Evolutionary conservation across 2,113 vertebrate genomes (phyloP).

Genomic region (Naja naja): DNA sequence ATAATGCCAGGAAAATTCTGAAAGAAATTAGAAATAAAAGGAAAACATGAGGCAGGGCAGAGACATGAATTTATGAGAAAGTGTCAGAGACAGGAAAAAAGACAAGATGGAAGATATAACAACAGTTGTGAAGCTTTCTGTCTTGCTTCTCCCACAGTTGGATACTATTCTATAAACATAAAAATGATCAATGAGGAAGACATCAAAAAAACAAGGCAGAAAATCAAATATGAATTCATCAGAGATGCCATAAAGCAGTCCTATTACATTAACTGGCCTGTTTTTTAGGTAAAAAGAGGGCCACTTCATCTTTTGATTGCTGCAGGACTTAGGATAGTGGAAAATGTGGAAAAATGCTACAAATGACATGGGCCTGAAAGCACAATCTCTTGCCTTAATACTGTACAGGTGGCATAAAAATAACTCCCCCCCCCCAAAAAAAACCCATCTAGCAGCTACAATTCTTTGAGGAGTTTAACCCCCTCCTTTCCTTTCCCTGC

Average conservation of each 20-base stretch:
- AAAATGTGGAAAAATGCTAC: neutral
- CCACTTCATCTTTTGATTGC: neutral
- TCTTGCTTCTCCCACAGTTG: neutral
- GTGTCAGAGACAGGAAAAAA: neutral
- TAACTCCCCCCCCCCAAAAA: neutral
- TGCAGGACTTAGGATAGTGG: neutral
- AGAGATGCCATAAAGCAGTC: neutral
- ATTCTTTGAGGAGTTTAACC: constrained; percentile 64
- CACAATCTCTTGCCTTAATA: neutral
- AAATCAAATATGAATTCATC: neutral
- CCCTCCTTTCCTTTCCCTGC: constrained; percentile 43
- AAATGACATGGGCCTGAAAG: neutral
- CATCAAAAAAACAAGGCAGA: neutral
- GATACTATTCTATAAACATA: constrained; percentile 34
- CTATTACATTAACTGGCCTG: neutral
- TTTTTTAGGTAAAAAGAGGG: neutral
- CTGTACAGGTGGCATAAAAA: neutral
- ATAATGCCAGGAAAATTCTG: constrained; percentile 44
- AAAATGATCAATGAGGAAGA: constrained; percentile 8
- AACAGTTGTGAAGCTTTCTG: constrained; percentile 18
- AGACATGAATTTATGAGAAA: neutral
- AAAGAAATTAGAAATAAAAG: constrained; percentile 14
- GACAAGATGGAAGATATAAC: neutral
- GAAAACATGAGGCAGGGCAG: neutral
- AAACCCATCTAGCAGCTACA: constrained; percentile 51